These are phyloP conservation scores for Catonia carolina DNA, from an alignment of 2,888 invertebrate species.

Conservation along the genomic window DNA sequence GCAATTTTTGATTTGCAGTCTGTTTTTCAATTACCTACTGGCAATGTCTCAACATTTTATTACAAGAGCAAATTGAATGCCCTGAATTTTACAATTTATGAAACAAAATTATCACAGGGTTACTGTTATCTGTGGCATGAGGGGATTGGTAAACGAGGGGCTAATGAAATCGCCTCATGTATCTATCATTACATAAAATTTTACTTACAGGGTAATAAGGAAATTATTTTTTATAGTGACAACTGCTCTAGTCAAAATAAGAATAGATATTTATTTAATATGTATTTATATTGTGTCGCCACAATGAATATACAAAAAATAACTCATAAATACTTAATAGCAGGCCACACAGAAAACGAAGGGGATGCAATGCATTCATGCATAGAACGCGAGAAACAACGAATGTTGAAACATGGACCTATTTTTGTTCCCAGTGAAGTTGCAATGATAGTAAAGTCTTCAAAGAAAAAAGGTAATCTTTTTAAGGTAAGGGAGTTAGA, in stretches of 20 bases:
- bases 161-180: neutral
- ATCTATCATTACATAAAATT: neutral
- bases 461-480: neutral
- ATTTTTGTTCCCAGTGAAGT: neutral
- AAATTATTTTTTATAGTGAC: neutral
- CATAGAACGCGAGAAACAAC: neutral
- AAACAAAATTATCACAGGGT: neutral
- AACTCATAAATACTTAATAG: neutral
- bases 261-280: neutral
- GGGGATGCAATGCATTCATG: neutral
- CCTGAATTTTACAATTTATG: constrained; percentile 10
- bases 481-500: neutral
- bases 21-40: neutral
- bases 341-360: neutral
- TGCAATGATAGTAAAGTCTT: neutral
- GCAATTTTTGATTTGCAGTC: constrained; percentile 2
- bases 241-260: neutral
- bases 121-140: constrained; percentile 10
- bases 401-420: neutral
- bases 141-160: constrained; percentile 2
- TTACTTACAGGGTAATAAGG: neutral
- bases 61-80: constrained; percentile 2
- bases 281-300: neutral
- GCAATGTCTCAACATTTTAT: neutral
- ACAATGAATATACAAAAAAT: neutral